phyloP scores from a whole-genome alignment of 2,113 vertebrate genomes.

The Chaenocephalus aceratus region DNA sequence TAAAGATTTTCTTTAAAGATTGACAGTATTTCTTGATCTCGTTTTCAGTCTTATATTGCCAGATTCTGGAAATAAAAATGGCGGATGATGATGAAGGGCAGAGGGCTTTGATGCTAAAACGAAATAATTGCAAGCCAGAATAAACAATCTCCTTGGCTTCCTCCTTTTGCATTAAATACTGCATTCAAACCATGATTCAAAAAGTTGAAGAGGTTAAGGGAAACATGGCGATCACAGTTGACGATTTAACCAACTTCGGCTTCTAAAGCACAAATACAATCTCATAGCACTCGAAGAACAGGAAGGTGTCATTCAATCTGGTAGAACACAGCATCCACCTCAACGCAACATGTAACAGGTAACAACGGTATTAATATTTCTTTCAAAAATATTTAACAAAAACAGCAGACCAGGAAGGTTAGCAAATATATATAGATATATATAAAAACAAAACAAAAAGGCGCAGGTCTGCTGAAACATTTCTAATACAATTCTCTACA shows the following conservation, averaged over 20 bases:
- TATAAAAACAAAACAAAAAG: constrained; percentile 5
- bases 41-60: constrained; percentile 63
- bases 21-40: constrained; percentile 56
- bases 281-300: constrained; percentile 44
- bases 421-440: constrained; percentile 19
- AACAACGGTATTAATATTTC: constrained; percentile 20
- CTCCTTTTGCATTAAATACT: constrained; percentile 48
- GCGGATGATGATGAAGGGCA: constrained; percentile 6
- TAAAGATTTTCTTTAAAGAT: constrained; percentile 75
- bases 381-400: constrained; percentile 42
- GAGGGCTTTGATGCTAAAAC: constrained; percentile 17
- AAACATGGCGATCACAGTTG: constrained; percentile 4
- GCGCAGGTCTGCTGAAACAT: constrained; percentile 35
- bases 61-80: constrained; percentile 34
- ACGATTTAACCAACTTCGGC: constrained; percentile 33
- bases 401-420: constrained; percentile 32
- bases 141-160: constrained; percentile 15
- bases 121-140: constrained; percentile 5
- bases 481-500: constrained; percentile 43
- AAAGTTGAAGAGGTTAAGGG: neutral
- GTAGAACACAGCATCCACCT: constrained; percentile 5
- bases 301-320: constrained; percentile 27
- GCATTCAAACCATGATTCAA: constrained; percentile 55
- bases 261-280: constrained; percentile 36
- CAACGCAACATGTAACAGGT: constrained; percentile 10